Conservation (phyloP, 2,113 vertebrate genomes). For the Pollachius pollachius region DNA sequence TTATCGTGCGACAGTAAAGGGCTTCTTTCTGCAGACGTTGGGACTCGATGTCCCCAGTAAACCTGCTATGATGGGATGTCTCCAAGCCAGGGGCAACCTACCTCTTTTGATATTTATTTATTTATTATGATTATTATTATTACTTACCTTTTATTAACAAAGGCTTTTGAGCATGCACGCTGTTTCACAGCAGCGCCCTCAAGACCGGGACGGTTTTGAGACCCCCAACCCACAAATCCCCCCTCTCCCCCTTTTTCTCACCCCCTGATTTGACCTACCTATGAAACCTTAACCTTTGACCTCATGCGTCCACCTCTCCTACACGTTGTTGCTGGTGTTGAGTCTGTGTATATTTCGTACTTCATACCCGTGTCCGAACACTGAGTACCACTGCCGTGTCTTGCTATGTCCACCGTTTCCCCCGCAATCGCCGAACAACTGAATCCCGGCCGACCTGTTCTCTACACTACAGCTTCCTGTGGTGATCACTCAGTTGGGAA, state of each 20-base stretch:
- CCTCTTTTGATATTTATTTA: no score
- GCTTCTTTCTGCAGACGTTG: not conserved
- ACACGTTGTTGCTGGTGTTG: conserved; percentile 25
- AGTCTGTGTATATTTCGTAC: not conserved
- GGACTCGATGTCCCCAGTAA: not conserved
- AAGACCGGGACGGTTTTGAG: not conserved
- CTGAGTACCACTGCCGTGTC: not conserved
- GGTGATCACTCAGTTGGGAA: not conserved
- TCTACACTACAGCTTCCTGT: not conserved
- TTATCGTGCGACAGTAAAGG: not conserved
- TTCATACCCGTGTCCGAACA: conserved; percentile 41
- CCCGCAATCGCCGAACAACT: no score
- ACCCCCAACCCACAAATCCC: conserved; percentile 1
- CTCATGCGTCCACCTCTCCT: conserved; percentile 8
- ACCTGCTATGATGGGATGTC: not conserved
- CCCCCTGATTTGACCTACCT: conserved; percentile 28
- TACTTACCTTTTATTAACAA: no score
- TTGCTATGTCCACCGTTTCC: no score
- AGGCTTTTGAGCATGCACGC: no score
- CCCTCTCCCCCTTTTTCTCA: not conserved
- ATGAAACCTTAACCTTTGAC: conserved; percentile 26
- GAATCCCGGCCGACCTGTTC: no score
- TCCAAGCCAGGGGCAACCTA: no score
- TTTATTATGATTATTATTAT: no score
- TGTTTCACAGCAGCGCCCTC: no score